Evolutionary conservation across 2,113 vertebrate species (phyloP), one percentile per base, ranked within the genome.

Genomic region (Forbesichthys papilliferus): DNA sequence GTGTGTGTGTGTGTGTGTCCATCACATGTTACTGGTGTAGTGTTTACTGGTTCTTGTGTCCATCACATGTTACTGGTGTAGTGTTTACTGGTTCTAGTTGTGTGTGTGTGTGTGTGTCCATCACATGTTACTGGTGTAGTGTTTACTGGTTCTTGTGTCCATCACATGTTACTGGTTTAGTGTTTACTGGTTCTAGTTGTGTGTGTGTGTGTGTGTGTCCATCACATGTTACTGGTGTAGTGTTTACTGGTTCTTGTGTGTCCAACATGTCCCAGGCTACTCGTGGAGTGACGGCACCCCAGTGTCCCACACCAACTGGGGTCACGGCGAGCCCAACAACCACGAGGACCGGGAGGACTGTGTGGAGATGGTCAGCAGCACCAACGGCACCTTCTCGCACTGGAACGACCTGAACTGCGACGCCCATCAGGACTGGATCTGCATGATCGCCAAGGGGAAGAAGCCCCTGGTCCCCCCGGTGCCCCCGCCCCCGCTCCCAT

Each of bases 391-490:
- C 0, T 53, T 47, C 7, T 92, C 92, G 46, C 90, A 61, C 81
- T 94, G 93, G 93, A 94, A 94, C 10, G 92, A 93, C 56, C 79
- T 92, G 33, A 93, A 90, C 86, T 94, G 93, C 34, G 91, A 92
- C 0, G 93, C 91, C 11, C 90, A 92, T 68, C 89, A 89, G 74
- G 91, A 94, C 84, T 94, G 93, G 92, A 91, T 94, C 55, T 93
- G 93, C 72, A 86, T 73, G 86, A 93, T 93, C 3, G 0, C 82
- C 10, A 93, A 92, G 81, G 91, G 90, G 55, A 74, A 84, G 63
- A 84, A 1, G 0, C 92, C 93, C 48, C 27, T 91, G 48, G 0
- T 74, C 11, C 93, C 93, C 0, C 91, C 92, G 0, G 55, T 3
- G 11, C 85, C 90, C 0, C 89, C 91, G 1, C 54, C 92, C 11